Conservation (phyloP, 2,888 invertebrate genomes). For the Petrolisthes cinctipes region DNA sequence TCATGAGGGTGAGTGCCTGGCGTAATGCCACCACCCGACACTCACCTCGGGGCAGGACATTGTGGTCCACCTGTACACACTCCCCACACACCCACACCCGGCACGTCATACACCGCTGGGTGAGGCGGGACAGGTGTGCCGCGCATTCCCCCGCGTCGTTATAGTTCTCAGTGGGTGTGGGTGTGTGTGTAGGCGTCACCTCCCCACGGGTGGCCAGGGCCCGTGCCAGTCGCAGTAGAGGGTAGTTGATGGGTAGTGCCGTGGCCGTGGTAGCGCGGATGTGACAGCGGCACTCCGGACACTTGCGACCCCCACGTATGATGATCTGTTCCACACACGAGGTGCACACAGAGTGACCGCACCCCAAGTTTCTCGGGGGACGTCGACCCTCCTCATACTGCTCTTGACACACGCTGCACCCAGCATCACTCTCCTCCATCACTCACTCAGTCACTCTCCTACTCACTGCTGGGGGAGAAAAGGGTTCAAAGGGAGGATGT, state of each 20-base stretch:
- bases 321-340: constrained; percentile 45
- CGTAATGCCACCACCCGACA: constrained; percentile 38
- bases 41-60: constrained; percentile 38
- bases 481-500: background rate
- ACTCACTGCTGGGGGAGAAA: background rate
- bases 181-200: background rate
- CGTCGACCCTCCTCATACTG: constrained; percentile 34
- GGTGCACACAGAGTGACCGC: constrained; percentile 51
- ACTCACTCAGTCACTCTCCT: background rate
- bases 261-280: constrained; percentile 38
- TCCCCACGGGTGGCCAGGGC: constrained; percentile 27
- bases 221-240: constrained; percentile 43
- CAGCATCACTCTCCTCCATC: constrained; percentile 51
- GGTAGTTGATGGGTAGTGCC: constrained; percentile 47
- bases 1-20: constrained; percentile 46
- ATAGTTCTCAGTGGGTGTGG: background rate
- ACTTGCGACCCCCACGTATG: constrained; percentile 37
- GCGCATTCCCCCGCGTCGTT: constrained; percentile 50
- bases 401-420: constrained; percentile 52
- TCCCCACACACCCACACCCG: constrained; percentile 51
- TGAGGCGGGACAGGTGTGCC: constrained; percentile 43
- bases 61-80: constrained; percentile 52
- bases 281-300: constrained; percentile 49
- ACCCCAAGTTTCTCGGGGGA: constrained; percentile 43
- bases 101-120: constrained; percentile 46